Conservation (phyloP, 2,113 vertebrate species). For the Nestor notabilis region DNA sequence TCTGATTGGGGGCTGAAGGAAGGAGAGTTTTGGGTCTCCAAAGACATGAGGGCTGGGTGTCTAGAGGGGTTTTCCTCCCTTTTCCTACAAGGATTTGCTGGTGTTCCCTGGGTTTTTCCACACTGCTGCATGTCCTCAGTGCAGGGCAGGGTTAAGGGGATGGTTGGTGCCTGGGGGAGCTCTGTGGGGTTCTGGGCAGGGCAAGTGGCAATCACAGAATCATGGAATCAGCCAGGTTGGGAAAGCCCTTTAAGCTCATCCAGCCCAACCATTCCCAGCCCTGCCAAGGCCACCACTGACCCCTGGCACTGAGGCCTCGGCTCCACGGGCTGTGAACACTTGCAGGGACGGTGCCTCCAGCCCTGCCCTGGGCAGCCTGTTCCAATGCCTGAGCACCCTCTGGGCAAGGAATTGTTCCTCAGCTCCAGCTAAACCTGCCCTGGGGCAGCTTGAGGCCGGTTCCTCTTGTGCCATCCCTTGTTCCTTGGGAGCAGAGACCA, state of each 20-base stretch:
- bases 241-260: neutral
- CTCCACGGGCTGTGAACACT: too few relatives aligned
- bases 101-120: rapidly evolving
- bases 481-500: too few relatives aligned
- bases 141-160: neutral
- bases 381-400: too few relatives aligned
- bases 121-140: rapidly evolving
- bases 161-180: neutral
- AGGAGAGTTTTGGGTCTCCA: neutral
- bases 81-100: rapidly evolving
- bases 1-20: neutral
- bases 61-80: neutral
- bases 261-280: neutral
- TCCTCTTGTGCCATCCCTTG: too few relatives aligned
- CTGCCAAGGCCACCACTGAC: neutral
- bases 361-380: too few relatives aligned
- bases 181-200: neutral
- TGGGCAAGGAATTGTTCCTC: too few relatives aligned
- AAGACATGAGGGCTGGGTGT: rapidly evolving
- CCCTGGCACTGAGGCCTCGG: too few relatives aligned
- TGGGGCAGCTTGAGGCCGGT: too few relatives aligned
- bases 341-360: too few relatives aligned
- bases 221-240: rapidly evolving
- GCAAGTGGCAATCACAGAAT: neutral
- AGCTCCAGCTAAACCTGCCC: too few relatives aligned